Evolutionary conservation across 1,140 invertebrate genomes (phyloP).

Genomic region (Dendrolimus punctatus): DNA sequence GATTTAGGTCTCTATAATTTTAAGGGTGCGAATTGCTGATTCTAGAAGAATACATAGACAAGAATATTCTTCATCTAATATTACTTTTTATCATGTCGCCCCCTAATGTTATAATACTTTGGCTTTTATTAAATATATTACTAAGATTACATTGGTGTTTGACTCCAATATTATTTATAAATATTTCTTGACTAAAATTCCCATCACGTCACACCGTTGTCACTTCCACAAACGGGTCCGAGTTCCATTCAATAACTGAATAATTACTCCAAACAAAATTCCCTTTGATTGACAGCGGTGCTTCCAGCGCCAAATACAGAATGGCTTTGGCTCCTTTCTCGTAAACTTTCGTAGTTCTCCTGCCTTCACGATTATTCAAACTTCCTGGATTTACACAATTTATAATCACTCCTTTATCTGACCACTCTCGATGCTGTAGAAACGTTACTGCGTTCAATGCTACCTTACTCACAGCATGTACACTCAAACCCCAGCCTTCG

Average conservation of each 20-base stretch:
- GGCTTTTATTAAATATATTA: no score
- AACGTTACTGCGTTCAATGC: conserved; percentile 58
- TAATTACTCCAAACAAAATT: conserved; percentile 67
- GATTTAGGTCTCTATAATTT: no score
- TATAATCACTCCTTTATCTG: conserved; percentile 42
- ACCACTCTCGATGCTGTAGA: conserved; percentile 56
- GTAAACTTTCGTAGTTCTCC: conserved; percentile 46
- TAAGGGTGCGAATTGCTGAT: no score
- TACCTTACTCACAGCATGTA: conserved; percentile 56
- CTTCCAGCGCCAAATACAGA: conserved; percentile 55
- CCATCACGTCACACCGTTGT: conserved; percentile 38
- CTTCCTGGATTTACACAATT: conserved; percentile 62
- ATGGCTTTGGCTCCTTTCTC: conserved; percentile 63
- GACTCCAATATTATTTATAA: no score
- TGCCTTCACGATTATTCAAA: conserved; percentile 34
- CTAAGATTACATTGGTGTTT: no score
- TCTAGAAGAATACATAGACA: no score
- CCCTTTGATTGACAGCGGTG: conserved; percentile 52
- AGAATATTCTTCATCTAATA: no score
- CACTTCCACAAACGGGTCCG: conserved; percentile 57
- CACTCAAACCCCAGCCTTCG: conserved; percentile 52
- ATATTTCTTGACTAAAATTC: no score
- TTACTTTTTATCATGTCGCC: no score
- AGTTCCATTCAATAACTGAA: conserved; percentile 60
- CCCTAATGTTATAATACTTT: no score